Percentiles rank a stretch among this genome's conserved stretches.
These are phyloP conservation scores for Glossosoma conforme DNA, from an alignment of 1,140 invertebrate genomes.

Conservation along the genomic window DNA sequence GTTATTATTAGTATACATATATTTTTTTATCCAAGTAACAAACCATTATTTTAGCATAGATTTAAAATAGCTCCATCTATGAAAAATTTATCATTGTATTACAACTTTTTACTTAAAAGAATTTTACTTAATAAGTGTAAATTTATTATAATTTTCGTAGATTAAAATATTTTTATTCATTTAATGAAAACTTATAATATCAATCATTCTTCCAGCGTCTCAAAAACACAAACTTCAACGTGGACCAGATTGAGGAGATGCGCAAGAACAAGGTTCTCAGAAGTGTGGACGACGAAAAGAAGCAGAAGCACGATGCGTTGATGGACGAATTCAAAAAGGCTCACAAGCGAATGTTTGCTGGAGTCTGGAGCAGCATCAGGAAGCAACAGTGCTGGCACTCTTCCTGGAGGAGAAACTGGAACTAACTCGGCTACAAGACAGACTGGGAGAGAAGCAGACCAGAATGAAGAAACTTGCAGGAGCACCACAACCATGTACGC, in stretches of 20 bases:
- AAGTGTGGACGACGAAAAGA: conserved; percentile 52
- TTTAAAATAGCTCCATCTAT: neutral
- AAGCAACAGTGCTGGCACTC: neutral
- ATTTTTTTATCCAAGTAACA: too few species aligned
- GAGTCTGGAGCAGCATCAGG: conserved; percentile 20
- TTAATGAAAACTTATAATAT: too few species aligned
- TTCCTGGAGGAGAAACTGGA: neutral
- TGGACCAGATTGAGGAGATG: conserved; percentile 39
- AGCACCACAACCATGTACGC: neutral
- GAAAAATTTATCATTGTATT: too few species aligned
- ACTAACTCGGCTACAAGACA: too few species aligned
- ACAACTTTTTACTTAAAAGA: too few species aligned
- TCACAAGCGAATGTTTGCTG: conserved; percentile 77
- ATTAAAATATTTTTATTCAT: too few species aligned
- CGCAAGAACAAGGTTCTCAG: conserved; percentile 43
- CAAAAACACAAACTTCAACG: conserved; percentile 32
- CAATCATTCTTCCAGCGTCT: conserved; percentile 38
- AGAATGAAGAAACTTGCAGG: neutral
- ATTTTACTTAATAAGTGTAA: too few species aligned
- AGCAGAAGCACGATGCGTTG: conserved; percentile 63
- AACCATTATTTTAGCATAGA: too few species aligned
- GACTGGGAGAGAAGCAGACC: neutral
- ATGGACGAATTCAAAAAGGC: conserved; percentile 86
- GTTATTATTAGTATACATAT: neutral
- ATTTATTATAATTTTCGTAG: too few species aligned